These are phyloP conservation scores for Fragum fragum DNA, from an alignment of 2,888 invertebrate species.

Conservation along the genomic window DNA sequence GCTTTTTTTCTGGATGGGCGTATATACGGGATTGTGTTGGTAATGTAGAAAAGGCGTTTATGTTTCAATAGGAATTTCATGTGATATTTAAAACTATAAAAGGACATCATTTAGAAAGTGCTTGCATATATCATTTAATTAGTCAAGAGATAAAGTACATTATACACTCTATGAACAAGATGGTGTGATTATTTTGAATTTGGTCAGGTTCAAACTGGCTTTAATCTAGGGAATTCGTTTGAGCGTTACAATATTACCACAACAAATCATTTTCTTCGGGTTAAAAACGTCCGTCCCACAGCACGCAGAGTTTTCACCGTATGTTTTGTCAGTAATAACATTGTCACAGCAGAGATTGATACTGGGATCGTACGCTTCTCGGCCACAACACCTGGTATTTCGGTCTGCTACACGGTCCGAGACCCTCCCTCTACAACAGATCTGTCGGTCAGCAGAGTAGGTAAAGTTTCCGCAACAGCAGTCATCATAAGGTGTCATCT, in stretches of 20 bases:
- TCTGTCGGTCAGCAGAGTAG: conserved; percentile 33
- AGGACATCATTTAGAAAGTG: no score
- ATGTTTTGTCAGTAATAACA: neutral
- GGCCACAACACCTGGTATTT: conserved; percentile 47
- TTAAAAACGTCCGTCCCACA: conserved; percentile 37
- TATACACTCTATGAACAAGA: no score
- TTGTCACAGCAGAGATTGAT: conserved; percentile 39
- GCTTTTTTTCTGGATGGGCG: no score
- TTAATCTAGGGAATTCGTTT: neutral
- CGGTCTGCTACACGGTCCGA: conserved; percentile 36
- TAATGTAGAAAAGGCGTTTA: no score
- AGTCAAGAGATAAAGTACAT: no score
- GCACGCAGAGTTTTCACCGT: conserved; percentile 37
- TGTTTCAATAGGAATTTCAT: no score
- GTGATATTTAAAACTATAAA: no score
- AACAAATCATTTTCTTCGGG: conserved; percentile 35
- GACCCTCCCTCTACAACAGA: conserved; percentile 45
- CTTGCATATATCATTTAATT: no score
- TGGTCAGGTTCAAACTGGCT: no score
- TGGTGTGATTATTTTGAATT: no score
- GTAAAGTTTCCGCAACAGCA: conserved; percentile 52
- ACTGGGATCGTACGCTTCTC: conserved; percentile 43
- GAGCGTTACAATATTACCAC: conserved; percentile 31
- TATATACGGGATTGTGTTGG: no score
- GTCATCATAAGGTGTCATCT: conserved; percentile 35